These are phyloP conservation scores for Amphimedon queenslandica DNA, from an alignment of 37 sponge, comb jelly and placozoan genomes.

Conservation along the genomic window DNA sequence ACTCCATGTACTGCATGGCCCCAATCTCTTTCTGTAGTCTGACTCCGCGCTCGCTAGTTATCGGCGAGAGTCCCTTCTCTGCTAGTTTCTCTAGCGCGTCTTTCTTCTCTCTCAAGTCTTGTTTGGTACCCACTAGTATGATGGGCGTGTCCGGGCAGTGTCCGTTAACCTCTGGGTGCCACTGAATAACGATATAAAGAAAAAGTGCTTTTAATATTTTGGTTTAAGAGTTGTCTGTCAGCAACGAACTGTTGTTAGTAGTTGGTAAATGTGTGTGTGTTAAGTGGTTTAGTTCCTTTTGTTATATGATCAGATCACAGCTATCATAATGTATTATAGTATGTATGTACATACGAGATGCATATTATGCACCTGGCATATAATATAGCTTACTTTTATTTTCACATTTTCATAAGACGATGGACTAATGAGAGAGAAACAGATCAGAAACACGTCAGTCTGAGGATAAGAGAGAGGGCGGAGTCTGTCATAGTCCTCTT, in stretches of 20 bases:
- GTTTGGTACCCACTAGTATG: background rate
- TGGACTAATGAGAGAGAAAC: too few species aligned
- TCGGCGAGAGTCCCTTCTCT: background rate
- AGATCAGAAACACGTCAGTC: background rate
- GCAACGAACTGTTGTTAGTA: too few species aligned
- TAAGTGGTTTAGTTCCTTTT: too few species aligned
- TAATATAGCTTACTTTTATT: background rate
- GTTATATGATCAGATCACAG: too few species aligned
- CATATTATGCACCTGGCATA: too few species aligned
- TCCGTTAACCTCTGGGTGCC: conserved; percentile 7
- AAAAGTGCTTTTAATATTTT: background rate
- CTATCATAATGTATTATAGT: too few species aligned
- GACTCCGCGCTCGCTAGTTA: background rate
- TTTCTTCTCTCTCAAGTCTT: conserved; percentile 6
- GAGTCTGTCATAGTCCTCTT: too few species aligned
- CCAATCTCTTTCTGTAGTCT: conserved; percentile 9
- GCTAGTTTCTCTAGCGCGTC: background rate
- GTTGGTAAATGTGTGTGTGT: too few species aligned
- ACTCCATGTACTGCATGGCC: background rate
- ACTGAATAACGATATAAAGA: background rate
- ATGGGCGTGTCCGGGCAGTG: conserved; percentile 10
- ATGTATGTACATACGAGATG: too few species aligned
- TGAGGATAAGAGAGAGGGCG: too few species aligned
- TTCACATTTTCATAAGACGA: conserved; percentile 7
- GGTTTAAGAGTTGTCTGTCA: too few species aligned